Percentiles rank a stretch among this genome's conserved stretches.
Conservation (phyloP, 2,113 vertebrate genomes). For the Megaceryle torquata region DNA sequence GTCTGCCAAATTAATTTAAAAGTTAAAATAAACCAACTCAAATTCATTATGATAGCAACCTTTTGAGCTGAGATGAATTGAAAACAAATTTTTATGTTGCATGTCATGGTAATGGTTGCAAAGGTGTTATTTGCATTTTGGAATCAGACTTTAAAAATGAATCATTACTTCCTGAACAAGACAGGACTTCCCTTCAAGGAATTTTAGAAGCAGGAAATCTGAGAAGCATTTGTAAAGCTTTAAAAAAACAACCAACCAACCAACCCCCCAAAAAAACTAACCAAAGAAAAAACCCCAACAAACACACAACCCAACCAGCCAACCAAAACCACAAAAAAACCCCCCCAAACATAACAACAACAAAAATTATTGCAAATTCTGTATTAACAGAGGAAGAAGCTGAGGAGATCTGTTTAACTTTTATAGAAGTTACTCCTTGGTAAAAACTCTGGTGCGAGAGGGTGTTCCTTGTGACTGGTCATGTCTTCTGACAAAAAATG, state of each 20-base stretch:
- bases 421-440: background rate
- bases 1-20: background rate
- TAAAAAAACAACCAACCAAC: background rate
- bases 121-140: background rate
- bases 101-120: background rate
- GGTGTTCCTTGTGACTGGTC: background rate
- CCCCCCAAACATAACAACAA: too few species aligned
- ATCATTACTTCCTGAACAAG: background rate
- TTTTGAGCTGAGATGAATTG: background rate
- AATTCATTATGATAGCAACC: background rate
- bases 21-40: background rate
- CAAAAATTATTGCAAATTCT: background rate
- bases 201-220: conserved; percentile 23
- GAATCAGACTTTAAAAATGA: background rate
- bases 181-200: background rate
- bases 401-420: background rate
- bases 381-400: background rate
- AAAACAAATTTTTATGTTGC: background rate
- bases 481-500: background rate
- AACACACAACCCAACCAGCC: too few species aligned
- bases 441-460: background rate
- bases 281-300: too few species aligned
- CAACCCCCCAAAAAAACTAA: too few species aligned
- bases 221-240: background rate
- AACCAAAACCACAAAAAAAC: background rate